Evolutionary conservation across 2,797 vertebrate genomes (phyloP).

Genomic region (Zalophus californianus): DNA sequence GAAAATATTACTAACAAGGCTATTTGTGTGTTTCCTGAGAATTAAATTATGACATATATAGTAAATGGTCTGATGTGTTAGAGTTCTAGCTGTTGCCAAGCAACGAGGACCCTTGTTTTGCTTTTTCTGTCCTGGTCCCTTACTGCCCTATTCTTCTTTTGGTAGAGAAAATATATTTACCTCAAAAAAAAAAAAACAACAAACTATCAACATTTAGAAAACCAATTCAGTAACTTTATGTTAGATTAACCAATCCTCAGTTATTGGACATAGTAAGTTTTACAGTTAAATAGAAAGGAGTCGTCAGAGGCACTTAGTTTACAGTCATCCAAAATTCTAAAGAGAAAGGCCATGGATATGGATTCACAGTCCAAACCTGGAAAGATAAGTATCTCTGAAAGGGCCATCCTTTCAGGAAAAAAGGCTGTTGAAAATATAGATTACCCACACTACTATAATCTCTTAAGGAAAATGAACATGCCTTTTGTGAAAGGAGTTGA

Average conservation of each 20-base stretch:
- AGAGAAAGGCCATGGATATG: background rate
- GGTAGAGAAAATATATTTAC: constrained; percentile 3
- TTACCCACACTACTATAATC: background rate
- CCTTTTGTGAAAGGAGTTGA: constrained; percentile 80
- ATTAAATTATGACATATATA: constrained; percentile 11
- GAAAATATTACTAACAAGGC: background rate
- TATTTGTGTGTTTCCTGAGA: background rate
- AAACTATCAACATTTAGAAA: constrained; percentile 16
- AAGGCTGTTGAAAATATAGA: constrained; percentile 47
- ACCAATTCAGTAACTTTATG: background rate
- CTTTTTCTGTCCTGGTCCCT: background rate
- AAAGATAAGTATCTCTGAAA: constrained; percentile 64
- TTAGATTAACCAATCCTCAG: background rate
- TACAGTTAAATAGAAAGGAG: background rate
- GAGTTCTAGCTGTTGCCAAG: constrained; percentile 72
- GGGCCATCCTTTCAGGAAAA: background rate
- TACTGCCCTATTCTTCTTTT: constrained; percentile 20
- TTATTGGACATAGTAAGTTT: constrained; percentile 57
- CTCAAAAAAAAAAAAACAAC: background rate
- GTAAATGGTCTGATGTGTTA: constrained; percentile 51
- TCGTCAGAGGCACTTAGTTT: constrained; percentile 42
- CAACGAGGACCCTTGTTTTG: constrained; percentile 27
- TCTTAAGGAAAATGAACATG: constrained; percentile 75
- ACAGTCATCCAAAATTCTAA: background rate
- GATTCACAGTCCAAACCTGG: constrained; percentile 19